Conservation (phyloP, 2,888 invertebrate species). For the Euzetes globulus region DNA sequence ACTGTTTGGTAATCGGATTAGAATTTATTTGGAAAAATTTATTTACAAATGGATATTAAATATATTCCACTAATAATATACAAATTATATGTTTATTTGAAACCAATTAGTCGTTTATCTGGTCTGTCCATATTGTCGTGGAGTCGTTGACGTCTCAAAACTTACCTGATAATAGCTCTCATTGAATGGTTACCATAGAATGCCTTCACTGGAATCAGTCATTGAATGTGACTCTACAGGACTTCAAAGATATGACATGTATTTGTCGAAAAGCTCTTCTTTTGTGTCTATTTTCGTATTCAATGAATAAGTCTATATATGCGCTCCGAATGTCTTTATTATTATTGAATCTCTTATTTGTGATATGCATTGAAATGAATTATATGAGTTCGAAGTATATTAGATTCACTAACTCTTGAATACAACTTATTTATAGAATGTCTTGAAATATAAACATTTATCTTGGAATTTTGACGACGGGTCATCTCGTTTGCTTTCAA, state of each 20-base stretch:
- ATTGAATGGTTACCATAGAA: not conserved
- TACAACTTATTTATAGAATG: not conserved
- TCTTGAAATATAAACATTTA: not conserved
- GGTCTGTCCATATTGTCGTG: too few species aligned
- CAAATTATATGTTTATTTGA: too few species aligned
- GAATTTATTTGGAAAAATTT: too few species aligned
- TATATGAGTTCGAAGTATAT: not conserved
- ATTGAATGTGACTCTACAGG: slow-evolving; percentile 9
- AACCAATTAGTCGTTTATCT: too few species aligned
- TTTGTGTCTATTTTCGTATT: not conserved
- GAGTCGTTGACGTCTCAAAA: too few species aligned
- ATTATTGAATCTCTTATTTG: not conserved
- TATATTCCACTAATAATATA: too few species aligned
- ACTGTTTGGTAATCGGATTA: too few species aligned
- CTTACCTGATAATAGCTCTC: not conserved
- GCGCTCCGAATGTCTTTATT: slow-evolving; percentile 8
- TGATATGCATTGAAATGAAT: not conserved
- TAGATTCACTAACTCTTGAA: not conserved
- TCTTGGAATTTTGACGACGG: too few species aligned
- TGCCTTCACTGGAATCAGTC: slow-evolving; percentile 14
- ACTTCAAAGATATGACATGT: slow-evolving; percentile 2
- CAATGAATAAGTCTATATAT: not conserved
- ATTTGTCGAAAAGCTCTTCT: slow-evolving; percentile 25
- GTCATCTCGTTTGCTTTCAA: too few species aligned
- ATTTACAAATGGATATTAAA: too few species aligned